Evolutionary conservation across 2,888 invertebrate species (phyloP), one percentile per base, ranked within the genome.

Genomic region (Cheilosia pagana): DNA sequence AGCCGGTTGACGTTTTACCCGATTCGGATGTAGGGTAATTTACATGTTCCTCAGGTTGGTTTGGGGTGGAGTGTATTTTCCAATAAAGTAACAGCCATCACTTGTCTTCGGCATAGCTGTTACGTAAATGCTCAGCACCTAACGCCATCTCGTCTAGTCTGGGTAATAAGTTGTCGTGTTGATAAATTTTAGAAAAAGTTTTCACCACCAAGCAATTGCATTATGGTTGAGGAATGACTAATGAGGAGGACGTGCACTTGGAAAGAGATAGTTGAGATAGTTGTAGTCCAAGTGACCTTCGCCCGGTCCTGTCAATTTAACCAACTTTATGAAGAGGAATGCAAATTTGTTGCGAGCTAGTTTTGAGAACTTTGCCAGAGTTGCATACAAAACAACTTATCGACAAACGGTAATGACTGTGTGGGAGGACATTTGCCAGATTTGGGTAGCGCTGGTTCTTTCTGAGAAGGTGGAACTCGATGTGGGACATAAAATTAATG

Each of bases 171-270:
- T 62, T 70, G 16, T 35, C 48, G 21, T n/a, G 57, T 23, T 81
- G 76, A 65, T 77, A 45, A 35, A 35, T 45, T 43, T 70, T 67
- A 31, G 53, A 81, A 71, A 63, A 81, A 81, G 65, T 65, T 65
- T 53, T 55, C 62, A 41, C 62, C 62, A 65, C 57, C 53, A 63
- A 71, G 70, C 65, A 63, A 76, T 65, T 60, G 59, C 53, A 71
- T 71, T 77, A 65, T 65, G 59, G 28, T 0, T 28, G 28, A 28
- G 28, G 28, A 77, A 77, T 71, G 55, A 53, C 59, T 81, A 81
- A 81, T 81, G 71, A 60, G 65, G 39, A 35, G 35, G 35, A 35
- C n/a, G 21, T 43, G 48, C 39, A 41, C 41, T 31, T 48, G 0
- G 25, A 4, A 28, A 14, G 50, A 12, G 35, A 23, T 39, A 50